Conservation (phyloP, 2,888 invertebrate species). For the Chrysolina americana region DNA sequence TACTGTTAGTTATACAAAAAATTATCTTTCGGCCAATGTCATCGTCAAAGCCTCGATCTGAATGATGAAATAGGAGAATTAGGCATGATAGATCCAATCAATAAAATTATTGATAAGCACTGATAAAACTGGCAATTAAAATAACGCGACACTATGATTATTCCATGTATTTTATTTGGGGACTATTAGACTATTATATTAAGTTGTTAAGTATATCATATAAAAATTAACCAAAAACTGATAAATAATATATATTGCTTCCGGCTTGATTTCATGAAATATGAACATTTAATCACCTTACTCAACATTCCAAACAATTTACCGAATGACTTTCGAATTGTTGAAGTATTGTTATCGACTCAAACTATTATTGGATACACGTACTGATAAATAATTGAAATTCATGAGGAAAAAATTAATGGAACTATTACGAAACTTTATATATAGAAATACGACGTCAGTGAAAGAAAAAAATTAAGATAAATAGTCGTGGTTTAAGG, state of each 20-base stretch:
- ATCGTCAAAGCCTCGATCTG: not conserved
- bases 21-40: not conserved
- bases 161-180: not conserved
- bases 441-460: not conserved
- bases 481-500: not conserved
- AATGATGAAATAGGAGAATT: not conserved
- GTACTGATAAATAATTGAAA: constrained; percentile 1
- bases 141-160: not conserved
- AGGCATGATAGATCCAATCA: not conserved
- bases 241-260: constrained; percentile 2
- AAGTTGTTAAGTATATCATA: not conserved
- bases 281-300: not conserved
- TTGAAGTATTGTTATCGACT: not conserved
- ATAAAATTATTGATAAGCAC: not conserved
- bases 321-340: constrained; percentile 1
- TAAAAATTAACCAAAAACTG: not conserved
- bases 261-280: not conserved
- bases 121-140: not conserved
- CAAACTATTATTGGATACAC: not conserved
- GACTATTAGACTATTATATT: not conserved
- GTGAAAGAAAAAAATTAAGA: not conserved
- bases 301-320: not conserved
- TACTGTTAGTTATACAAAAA: not conserved
- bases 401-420: not conserved
- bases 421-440: not conserved